Evolutionary conservation across 2,797 vertebrate species (phyloP).

Genomic region (Ctenochaetus hawaiiensis): DNA sequence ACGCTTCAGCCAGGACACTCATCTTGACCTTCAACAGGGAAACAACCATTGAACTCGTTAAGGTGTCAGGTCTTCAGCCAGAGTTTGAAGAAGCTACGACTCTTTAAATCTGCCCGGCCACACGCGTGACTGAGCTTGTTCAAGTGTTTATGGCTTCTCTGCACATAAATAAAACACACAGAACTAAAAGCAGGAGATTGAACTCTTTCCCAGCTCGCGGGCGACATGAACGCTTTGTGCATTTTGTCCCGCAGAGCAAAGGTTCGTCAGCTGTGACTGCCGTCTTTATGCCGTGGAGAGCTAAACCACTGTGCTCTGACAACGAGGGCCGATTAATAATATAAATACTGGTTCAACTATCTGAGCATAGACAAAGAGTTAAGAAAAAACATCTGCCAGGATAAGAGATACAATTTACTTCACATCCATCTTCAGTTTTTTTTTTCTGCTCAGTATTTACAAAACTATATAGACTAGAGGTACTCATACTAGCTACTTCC

Average conservation of each 20-base stretch:
- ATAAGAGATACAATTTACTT: slow-evolving; percentile 74
- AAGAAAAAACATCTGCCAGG: slow-evolving; percentile 66
- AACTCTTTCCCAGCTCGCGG: slow-evolving; percentile 32
- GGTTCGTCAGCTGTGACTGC: slow-evolving; percentile 20
- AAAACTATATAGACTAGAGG: slow-evolving; percentile 84
- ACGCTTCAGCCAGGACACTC: slow-evolving; percentile 43
- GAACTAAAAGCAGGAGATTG: slow-evolving; percentile 51
- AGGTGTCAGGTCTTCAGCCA: slow-evolving; percentile 47
- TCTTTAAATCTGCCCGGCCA: slow-evolving; percentile 40
- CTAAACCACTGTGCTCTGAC: slow-evolving; percentile 53
- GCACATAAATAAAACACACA: slow-evolving; percentile 56
- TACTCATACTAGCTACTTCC: slow-evolving; percentile 85
- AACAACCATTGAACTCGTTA: slow-evolving; percentile 42
- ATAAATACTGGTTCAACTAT: slow-evolving; percentile 80
- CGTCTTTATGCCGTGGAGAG: slow-evolving; percentile 19
- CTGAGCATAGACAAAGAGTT: slow-evolving; percentile 75
- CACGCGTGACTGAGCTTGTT: slow-evolving; percentile 16
- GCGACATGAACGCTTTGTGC: background rate
- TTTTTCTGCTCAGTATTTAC: slow-evolving; percentile 80
- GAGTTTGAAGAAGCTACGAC: slow-evolving; percentile 36
- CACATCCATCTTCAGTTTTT: slow-evolving; percentile 71
- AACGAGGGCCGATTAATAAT: slow-evolving; percentile 46
- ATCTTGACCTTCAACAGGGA: slow-evolving; percentile 44
- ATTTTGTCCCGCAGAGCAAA: slow-evolving; percentile 26
- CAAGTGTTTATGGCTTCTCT: slow-evolving; percentile 69